phyloP scores from a whole-genome alignment of 2,113 vertebrate species.

The Petaurus breviceps region DNA sequence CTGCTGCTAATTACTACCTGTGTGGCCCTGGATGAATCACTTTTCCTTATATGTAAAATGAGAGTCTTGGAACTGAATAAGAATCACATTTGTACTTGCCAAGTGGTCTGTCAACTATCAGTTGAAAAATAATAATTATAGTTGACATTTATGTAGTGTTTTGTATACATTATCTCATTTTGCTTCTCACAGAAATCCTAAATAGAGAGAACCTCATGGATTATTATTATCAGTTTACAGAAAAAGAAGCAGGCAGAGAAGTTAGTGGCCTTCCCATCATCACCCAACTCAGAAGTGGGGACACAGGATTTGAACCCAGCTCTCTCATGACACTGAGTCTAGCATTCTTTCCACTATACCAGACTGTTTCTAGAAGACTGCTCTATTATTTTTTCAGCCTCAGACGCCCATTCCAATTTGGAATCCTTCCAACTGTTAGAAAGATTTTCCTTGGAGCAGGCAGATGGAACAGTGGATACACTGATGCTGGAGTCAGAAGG shows the following conservation, averaged over 20 bases:
- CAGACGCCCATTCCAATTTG: background rate
- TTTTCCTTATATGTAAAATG: background rate
- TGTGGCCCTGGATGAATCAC: background rate
- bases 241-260: background rate
- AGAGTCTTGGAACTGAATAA: background rate
- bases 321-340: background rate
- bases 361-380: too few species aligned
- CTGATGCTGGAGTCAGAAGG: too few species aligned
- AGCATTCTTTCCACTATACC: too few species aligned
- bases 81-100: background rate
- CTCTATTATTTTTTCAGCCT: background rate
- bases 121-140: background rate
- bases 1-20: background rate
- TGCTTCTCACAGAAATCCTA: background rate
- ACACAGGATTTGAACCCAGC: background rate
- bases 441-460: background rate
- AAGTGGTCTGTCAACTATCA: background rate
- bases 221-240: background rate
- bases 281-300: background rate
- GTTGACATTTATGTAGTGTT: background rate
- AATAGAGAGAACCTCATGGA: background rate
- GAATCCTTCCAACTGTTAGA: background rate
- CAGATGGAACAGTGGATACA: too few species aligned
- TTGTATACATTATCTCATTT: background rate
- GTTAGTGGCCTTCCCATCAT: background rate